A percentile compares a stretch with the other conserved stretches of the same genome.
These are phyloP conservation scores for Tenualosa ilisha DNA, from an alignment of 2,797 vertebrate species.

Conservation along the genomic window DNA sequence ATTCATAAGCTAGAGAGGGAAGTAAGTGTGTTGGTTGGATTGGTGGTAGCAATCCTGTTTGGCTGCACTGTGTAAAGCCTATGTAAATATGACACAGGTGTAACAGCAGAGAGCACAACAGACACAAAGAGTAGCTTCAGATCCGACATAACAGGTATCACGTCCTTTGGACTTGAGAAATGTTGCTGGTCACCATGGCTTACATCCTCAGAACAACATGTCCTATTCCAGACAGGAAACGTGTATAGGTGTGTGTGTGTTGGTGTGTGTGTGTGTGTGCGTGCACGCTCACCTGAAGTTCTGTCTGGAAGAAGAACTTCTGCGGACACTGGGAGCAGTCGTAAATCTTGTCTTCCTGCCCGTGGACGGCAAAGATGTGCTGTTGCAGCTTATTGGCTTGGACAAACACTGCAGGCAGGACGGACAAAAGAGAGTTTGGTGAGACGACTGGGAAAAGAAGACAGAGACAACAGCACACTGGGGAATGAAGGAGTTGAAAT, in stretches of 20 bases:
- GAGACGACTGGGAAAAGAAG: neutral
- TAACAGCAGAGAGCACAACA: neutral
- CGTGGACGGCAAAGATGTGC: constrained; percentile 93
- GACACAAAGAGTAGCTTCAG: too few relatives aligned
- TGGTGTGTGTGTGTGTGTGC: neutral
- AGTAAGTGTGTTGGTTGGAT: too few relatives aligned
- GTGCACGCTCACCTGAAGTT: constrained; percentile 86
- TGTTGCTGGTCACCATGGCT: neutral
- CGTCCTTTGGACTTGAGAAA: neutral
- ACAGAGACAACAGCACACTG: too few relatives aligned
- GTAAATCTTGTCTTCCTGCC: constrained; percentile 96
- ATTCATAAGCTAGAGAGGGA: too few relatives aligned
- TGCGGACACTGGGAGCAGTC: constrained; percentile 95
- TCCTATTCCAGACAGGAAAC: neutral
- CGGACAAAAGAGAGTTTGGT: neutral
- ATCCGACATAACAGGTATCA: too few relatives aligned
- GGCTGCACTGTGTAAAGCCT: neutral
- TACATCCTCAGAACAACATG: neutral
- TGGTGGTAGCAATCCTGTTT: too few relatives aligned
- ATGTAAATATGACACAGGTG: neutral
- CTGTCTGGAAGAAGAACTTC: constrained; percentile 98
- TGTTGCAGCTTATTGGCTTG: constrained; percentile 98
- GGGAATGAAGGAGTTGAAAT: too few relatives aligned
- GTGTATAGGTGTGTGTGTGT: constrained; percentile 20
- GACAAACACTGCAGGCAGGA: constrained; percentile 81